These are phyloP conservation scores for Sturnus vulgaris DNA, from an alignment of 2,113 vertebrate genomes.

Conservation along the genomic window DNA sequence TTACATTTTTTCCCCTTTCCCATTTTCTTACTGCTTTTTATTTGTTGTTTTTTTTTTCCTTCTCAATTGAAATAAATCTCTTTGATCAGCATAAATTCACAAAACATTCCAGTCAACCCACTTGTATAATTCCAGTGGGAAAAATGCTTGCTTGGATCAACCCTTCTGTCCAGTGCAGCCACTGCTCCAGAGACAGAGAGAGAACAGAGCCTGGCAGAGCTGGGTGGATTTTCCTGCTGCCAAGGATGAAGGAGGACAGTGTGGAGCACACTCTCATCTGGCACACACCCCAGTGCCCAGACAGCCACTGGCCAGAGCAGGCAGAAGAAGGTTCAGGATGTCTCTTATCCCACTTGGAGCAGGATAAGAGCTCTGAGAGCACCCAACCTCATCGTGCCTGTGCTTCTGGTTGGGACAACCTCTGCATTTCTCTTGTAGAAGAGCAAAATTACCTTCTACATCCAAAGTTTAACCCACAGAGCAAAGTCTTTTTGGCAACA, in stretches of 20 bases:
- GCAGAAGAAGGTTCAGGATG: background rate
- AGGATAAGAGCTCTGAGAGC: background rate
- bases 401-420: background rate
- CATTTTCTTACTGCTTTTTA: background rate
- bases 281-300: background rate
- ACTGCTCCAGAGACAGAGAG: background rate
- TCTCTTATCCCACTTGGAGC: background rate
- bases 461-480: background rate
- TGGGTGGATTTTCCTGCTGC: background rate
- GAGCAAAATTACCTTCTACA: background rate
- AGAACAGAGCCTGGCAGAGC: background rate
- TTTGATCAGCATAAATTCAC: background rate
- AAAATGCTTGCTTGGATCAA: background rate
- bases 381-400: fast-evolving
- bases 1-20: conserved; percentile 22
- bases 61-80: background rate
- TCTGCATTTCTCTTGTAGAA: background rate
- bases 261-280: background rate
- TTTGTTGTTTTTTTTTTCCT: background rate
- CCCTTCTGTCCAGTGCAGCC: background rate
- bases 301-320: background rate
- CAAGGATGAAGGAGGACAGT: background rate
- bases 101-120: background rate
- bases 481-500: background rate
- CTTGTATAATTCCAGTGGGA: background rate